Base-by-base conservation (phyloP, 2,888 invertebrate species). In the Acrocyrtus sp. region DNA sequence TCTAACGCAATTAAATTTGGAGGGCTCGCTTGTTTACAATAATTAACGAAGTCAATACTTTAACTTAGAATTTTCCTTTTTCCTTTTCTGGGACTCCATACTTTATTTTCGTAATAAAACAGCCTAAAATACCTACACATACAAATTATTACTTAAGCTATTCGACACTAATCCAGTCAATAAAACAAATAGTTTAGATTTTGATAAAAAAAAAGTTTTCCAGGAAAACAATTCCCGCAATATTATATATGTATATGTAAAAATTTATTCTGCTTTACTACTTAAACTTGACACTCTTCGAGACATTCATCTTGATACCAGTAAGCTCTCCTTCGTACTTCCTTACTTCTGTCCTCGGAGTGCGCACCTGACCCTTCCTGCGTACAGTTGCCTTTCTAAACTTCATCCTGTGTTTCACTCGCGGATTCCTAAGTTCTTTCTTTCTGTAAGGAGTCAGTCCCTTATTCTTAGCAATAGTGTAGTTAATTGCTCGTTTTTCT, bases 381-480 rank as follows among this genome's bases (percentile, higher is more conserved):
- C 95, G 90, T 78, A 96, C 93, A 81, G 93, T 89, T 0, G 98
- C 98, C 85, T 96, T 96, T 75, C 92, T 89, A 85, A 90, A 98
- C 84, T 97, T 97, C 80, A 92, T 91, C 81, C 94, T 91, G 84
- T 98, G 93, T 84, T 96, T 97, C 4, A 98, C 96, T 82, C 98
- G 89, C 0, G 98, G 98, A 88, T 98, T 98, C 75, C 95, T 89
- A 81, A 91, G 89, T 83, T 95, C 95, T 84, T 96, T 97, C 85
- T 94, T 96, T 77, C 96, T 90, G 80, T 91, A 89, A 0, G 96
- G 95, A 41, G 92, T 95, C 19, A 98, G 87, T 17, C 98, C 98
- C 85, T 95, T 97, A 83, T 98, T 98, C 85, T 98, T 98, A 21
- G 93, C 91, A 83, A 98, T 98, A 88, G 96, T 90, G 84, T 95